These are phyloP conservation scores for Eupithecia exiguata DNA, from an alignment of 2,888 invertebrate genomes.

Conservation along the genomic window DNA sequence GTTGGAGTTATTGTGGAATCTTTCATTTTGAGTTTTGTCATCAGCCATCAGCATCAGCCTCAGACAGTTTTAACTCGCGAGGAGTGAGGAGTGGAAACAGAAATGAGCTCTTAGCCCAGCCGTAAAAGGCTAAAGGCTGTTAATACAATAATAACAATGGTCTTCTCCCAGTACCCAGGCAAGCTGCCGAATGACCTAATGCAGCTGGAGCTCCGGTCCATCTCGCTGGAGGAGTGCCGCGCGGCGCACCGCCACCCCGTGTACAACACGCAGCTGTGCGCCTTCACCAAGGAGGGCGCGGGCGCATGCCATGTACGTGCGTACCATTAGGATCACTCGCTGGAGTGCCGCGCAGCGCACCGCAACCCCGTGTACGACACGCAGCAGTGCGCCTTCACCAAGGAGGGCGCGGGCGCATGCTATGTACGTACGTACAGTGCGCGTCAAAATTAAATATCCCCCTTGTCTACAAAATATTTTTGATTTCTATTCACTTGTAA, in stretches of 20 bases:
- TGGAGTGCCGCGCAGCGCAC: slow-evolving; percentile 79
- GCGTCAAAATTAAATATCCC: too few relatives aligned
- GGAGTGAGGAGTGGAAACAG: background rate
- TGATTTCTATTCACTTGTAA: too few relatives aligned
- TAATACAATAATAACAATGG: background rate
- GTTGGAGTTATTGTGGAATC: too few relatives aligned
- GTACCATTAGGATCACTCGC: slow-evolving; percentile 45
- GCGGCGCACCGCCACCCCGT: slow-evolving; percentile 76
- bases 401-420: slow-evolving; percentile 81
- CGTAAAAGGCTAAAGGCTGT: background rate
- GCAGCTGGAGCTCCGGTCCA: slow-evolving; percentile 77
- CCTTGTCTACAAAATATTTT: too few relatives aligned
- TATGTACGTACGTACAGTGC: slow-evolving; percentile 57
- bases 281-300: slow-evolving; percentile 76
- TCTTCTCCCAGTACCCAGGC: slow-evolving; percentile 67
- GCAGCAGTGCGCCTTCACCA: slow-evolving; percentile 82
- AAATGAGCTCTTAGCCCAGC: background rate
- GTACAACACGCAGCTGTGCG: slow-evolving; percentile 83
- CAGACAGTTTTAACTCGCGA: too few relatives aligned
- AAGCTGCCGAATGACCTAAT: slow-evolving; percentile 78
- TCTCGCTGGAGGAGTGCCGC: slow-evolving; percentile 79
- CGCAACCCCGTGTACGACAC: slow-evolving; percentile 78
- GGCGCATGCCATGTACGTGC: slow-evolving; percentile 78
- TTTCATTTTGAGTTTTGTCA: too few relatives aligned
- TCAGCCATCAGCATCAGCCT: too few relatives aligned